phyloP scores from a whole-genome alignment of 1,140 invertebrate genomes.

The Drosophila mayri region DNA sequence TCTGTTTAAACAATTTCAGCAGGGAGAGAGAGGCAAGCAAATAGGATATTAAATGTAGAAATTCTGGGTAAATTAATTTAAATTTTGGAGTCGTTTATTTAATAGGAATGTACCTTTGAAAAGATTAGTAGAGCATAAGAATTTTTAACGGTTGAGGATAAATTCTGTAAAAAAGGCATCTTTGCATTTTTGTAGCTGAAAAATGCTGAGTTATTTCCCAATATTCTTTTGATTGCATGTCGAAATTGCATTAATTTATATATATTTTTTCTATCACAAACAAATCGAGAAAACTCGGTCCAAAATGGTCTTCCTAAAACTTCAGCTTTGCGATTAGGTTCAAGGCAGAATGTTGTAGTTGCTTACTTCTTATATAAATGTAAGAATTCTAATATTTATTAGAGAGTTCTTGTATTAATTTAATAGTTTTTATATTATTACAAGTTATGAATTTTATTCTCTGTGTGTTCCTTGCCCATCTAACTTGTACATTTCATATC shows the following conservation, averaged over 20 bases:
- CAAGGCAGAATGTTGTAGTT: neutral
- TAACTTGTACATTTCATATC: slow-evolving; percentile 4
- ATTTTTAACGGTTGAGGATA: neutral
- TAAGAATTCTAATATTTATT: neutral
- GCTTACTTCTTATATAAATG: neutral
- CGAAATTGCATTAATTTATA: neutral
- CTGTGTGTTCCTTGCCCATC: no score
- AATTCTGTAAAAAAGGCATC: neutral
- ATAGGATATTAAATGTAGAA: neutral
- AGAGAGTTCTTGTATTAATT: no score
- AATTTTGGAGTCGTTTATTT: neutral
- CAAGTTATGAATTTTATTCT: no score
- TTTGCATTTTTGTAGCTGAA: neutral
- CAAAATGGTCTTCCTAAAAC: neutral
- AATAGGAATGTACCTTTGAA: neutral
- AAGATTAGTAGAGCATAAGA: neutral
- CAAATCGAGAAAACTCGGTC: rapidly evolving
- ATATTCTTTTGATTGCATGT: neutral
- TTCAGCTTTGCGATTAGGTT: neutral
- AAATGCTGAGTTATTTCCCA: no score
- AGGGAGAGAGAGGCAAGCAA: neutral
- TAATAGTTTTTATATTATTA: no score
- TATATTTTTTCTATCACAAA: neutral
- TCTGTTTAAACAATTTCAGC: slow-evolving; percentile 3
- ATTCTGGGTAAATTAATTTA: neutral